Percentiles rank a stretch among this genome's conserved stretches.
Evolutionary conservation across 2,888 invertebrate species (phyloP).

Genomic region (Sarcophaga rosellei): DNA sequence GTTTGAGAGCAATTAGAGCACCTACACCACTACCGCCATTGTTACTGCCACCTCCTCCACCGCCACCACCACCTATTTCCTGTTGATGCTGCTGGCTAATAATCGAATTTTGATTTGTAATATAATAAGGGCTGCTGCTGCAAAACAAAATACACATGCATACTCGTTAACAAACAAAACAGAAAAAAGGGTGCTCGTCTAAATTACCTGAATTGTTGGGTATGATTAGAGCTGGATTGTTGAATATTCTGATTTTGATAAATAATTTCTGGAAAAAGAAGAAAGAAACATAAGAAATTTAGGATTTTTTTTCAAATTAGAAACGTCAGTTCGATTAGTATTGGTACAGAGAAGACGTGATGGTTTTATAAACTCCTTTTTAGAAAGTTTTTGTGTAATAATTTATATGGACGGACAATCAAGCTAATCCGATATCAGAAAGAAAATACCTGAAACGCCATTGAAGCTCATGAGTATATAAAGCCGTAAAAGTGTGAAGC

Average conservation of each 20-base stretch:
- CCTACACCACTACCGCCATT: slow-evolving; percentile 73
- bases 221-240: slow-evolving; percentile 77
- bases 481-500: too few species aligned
- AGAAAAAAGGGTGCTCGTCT: not conserved
- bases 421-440: too few species aligned
- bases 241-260: slow-evolving; percentile 78
- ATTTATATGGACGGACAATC: too few species aligned
- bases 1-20: slow-evolving; percentile 78
- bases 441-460: too few species aligned
- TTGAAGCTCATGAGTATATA: too few species aligned
- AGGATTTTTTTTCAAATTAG: not conserved
- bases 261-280: slow-evolving; percentile 76
- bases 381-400: too few species aligned
- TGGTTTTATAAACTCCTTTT: too few species aligned
- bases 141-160: not conserved
- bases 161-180: not conserved
- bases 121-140: slow-evolving; percentile 78
- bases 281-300: slow-evolving; percentile 1
- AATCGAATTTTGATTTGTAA: slow-evolving; percentile 77
- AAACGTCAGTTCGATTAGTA: too few species aligned
- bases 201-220: slow-evolving; percentile 79
- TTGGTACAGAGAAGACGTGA: too few species aligned
- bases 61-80: slow-evolving; percentile 59
- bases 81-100: slow-evolving; percentile 67
- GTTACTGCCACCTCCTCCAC: slow-evolving; percentile 42